Evolutionary conservation across 1,140 invertebrate species (phyloP), one percentile per base, ranked within the genome.

Genomic region (Drosophila bocki): DNA sequence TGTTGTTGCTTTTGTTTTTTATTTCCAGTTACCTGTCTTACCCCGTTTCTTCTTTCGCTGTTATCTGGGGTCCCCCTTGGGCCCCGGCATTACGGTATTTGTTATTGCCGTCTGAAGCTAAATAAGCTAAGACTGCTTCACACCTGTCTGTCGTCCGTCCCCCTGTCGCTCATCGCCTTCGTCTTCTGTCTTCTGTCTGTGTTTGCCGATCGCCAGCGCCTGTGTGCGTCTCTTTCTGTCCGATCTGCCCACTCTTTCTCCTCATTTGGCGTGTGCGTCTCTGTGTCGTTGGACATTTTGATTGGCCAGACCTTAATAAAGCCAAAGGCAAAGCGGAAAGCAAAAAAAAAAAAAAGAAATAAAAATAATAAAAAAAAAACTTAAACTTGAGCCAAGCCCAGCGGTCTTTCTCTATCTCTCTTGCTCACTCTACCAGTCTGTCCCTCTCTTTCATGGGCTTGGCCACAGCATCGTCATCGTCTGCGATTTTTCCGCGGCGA

Each of bases 241-340:
- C 33, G 35, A 62, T 50, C 51, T 53, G 26, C 71, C 39, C 54
- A 59, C 70, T 61, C 53, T 45, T 48, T 67, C 32, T 48, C 72
- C 53, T 56, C 70, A 53, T 47, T 75, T 37, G 70, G 61, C 56
- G 64, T 77, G 72, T 78, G 67, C 65, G 79, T 64, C 56, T 63
- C 68, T 53, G 60, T 50, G 69, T 47, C 77, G 64, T 70, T 84
- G 82, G 80, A 75, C 84, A 84, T 88, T 87, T 88, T 88, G 84
- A 88, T 88, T 88, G 84, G 84, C 85, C 84, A 88, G 84, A 88
- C 84, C 85, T 88, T 88, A 85, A 88, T 88, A 88, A 71, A 65
- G 62, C 62, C 37, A 69, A 53, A 54, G 53, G 53, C 53, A 39
- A 56, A 39, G 53, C 62, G 62, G 12, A 69, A 51, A 68, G 35